Evolutionary conservation across 2,113 vertebrate species (phyloP), one percentile per base, ranked within the genome.

Genomic region (Chionis minor): DNA sequence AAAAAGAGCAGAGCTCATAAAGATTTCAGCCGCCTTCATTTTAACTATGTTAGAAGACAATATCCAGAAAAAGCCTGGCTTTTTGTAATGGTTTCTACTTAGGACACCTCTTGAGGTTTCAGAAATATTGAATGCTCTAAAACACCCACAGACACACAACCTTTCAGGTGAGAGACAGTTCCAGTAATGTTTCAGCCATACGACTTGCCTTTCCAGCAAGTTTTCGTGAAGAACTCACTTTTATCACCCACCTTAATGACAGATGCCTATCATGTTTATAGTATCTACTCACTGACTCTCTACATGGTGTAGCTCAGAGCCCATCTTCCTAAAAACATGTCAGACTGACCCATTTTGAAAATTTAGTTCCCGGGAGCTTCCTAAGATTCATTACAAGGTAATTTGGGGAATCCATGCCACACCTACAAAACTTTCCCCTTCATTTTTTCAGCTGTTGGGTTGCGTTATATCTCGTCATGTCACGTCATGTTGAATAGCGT

Each of bases 401-500:
- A 72, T 87, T 92, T 81, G 1, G 17, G 56, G 56, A 54, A 2
- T 42, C 63, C 15, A 1, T 38, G 67, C 78, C 74, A 17, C 84
- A 91, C 93, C 81, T 47, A 84, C 28, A n/a, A 27, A 91, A 91
- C 75, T 91, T 92, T 61, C 10, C 10, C 18, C 6, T 12, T 40
- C 66, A 2, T 88, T 87, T 95, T 77, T 49, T 80, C 75, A 88
- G 92, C 91, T 23, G 14, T 72, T 91, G 85, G 71, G 40, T 54
- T 92, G 79, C 4, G 22, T 95, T 94, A 22, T 3, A 51, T 81
- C 93, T 65, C 79, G 11, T 93, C 91, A 44, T 19, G 77, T 96
- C 91, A 35, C 35, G 38, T 95, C 86, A 66, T 3, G 33, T 92
- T 90, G 88, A 96, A 95, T 73, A 72, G 77, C 81, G 55, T 83